phyloP scores from a whole-genome alignment of 2,113 vertebrate genomes.

The Sorex araneus region DNA sequence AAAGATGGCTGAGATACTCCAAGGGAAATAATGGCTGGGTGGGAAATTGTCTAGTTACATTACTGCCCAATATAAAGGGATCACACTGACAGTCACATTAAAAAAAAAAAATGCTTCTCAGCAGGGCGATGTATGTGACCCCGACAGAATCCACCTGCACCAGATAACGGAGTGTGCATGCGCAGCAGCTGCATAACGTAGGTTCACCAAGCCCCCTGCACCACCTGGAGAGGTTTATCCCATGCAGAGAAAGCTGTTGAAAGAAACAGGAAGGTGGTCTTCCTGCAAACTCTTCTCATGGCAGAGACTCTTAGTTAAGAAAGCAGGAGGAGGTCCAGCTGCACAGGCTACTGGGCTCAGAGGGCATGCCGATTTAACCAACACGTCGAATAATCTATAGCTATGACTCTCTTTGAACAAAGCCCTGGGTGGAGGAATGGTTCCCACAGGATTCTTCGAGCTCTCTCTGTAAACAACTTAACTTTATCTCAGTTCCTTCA shows the following conservation, averaged over 20 bases:
- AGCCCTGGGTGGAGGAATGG: background rate
- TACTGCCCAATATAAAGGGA: background rate
- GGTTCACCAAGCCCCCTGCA: background rate
- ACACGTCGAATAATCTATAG: background rate
- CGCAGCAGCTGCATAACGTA: accelerated
- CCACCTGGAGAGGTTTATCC: background rate
- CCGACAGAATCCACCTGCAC: accelerated
- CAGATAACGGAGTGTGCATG: background rate
- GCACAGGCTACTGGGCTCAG: no score
- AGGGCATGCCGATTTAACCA: background rate
- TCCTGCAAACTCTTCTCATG: background rate
- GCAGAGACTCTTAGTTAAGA: background rate
- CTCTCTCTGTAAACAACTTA: constrained; percentile 17
- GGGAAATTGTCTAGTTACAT: no score
- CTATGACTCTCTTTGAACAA: background rate
- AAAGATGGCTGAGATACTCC: background rate
- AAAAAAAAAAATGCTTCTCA: background rate
- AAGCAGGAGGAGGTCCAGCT: background rate
- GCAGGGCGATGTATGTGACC: background rate
- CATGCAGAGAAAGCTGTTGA: background rate
- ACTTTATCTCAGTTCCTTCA: background rate
- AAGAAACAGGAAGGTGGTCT: background rate
- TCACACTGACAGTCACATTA: background rate
- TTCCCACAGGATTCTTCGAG: background rate
- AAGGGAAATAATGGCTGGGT: background rate